Evolutionary conservation across 2,797 vertebrate species (phyloP), one percentile per base, ranked within the genome.

Genomic region (Sphenodon punctatus): DNA sequence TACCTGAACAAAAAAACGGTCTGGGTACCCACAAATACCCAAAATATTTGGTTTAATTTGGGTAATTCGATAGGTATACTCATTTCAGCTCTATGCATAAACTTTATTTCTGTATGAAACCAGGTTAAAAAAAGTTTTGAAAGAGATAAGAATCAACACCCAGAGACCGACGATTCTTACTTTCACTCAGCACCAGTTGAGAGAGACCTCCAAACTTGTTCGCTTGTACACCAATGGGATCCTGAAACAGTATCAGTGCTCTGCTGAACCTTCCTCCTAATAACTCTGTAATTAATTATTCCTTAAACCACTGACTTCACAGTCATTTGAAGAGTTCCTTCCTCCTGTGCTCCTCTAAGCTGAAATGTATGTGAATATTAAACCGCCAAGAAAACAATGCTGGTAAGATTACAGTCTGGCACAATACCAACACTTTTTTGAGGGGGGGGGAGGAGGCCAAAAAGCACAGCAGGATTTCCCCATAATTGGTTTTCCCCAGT

Each of bases 271-370:
- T 63, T 90, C 91, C 77, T 78, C 85, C 0, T 0, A 91, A 86
- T 87, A 75, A 83, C 87, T 91, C 90, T 83, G 86, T 92, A 92
- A 86, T 92, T 92, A 92, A 86, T 92, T 89, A 89, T 90, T 87
- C 87, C 77, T 89, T 89, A 89, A 92, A 93, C 89, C 87, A 88
- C 86, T 90, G 90, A 90, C 86, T 92, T 92, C 90, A 88, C 91
- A 92, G 91, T 93, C 86, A 90, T 92, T 93, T 90, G 88, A 91
- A 85, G 90, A 91, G 77, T 84, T 68, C 83, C 69, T 74, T 75
- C 81, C 80, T 68, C 48, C 75, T 60, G 49, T 36, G 72, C 74
- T 85, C 77, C 55, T 74, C 76, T 81, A 89, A 49, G 78, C 65
- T 64, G 58, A 82, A 73, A 80, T 46, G 36, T 75, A 72, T 79